phyloP scores from a whole-genome alignment of 2,113 vertebrate genomes.

The Columbina picui region DNA sequence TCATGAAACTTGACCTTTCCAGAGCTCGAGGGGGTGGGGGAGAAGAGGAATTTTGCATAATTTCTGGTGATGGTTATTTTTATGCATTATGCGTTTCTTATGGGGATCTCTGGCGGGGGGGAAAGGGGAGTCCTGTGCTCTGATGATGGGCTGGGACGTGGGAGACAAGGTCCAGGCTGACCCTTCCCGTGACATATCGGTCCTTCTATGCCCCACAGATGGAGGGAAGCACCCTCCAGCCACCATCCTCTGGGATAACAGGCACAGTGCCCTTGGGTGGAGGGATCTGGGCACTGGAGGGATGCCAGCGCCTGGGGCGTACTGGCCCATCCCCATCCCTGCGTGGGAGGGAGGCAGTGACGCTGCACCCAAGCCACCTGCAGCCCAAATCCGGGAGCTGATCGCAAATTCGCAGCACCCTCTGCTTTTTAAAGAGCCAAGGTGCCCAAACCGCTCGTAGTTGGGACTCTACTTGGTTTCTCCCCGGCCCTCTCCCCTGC shows the following conservation, averaged over 20 bases:
- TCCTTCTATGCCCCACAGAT: neutral
- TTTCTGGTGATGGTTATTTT: neutral
- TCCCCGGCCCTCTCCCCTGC: neutral
- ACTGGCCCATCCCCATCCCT: neutral
- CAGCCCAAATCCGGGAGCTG: neutral
- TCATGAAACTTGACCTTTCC: constrained; percentile 61
- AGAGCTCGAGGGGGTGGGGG: neutral
- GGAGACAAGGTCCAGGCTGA: neutral
- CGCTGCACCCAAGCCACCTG: neutral
- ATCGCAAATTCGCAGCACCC: neutral
- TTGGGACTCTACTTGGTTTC: neutral
- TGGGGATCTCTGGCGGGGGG: accelerated
- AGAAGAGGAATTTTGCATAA: neutral
- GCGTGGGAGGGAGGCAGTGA: accelerated
- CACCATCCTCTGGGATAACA: neutral
- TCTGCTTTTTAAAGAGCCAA: neutral
- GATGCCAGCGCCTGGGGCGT: neutral
- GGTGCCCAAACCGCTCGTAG: neutral
- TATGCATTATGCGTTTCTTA: neutral
- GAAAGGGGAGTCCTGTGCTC: neutral
- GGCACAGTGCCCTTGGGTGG: neutral
- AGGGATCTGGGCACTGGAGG: neutral
- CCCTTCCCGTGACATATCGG: accelerated
- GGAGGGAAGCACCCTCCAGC: neutral
- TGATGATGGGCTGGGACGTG: accelerated